A percentile compares a stretch with the other conserved stretches of the same genome.
phyloP scores from a whole-genome alignment of 2,888 invertebrate genomes.

The Brachyptera putata region DNA sequence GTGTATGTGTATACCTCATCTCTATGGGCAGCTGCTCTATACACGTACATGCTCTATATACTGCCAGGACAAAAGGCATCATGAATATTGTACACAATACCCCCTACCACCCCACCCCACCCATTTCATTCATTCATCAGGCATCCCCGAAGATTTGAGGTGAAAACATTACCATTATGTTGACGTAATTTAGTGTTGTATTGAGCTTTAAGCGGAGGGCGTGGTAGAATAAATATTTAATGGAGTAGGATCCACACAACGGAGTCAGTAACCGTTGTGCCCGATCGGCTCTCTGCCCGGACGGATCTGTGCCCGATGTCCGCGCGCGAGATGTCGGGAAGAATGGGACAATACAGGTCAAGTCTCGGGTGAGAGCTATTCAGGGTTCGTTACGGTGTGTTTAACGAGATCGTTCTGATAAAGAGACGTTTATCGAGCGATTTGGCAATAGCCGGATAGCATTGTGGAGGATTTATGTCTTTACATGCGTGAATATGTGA shows the following conservation, averaged over 20 bases:
- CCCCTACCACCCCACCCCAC: too few relatives aligned
- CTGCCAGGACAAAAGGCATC: slow-evolving; percentile 1
- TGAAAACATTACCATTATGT: slow-evolving; percentile 31
- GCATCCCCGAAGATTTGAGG: slow-evolving; percentile 27
- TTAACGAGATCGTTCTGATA: background rate
- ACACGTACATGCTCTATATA: too few relatives aligned
- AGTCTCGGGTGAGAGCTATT: too few relatives aligned
- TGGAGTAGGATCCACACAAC: slow-evolving; percentile 18
- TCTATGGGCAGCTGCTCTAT: background rate
- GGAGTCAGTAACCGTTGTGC: background rate
- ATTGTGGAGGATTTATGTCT: too few relatives aligned
- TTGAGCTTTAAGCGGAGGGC: slow-evolving; percentile 19
- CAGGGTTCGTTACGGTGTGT: slow-evolving; percentile 5
- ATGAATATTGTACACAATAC: background rate
- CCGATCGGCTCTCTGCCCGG: background rate
- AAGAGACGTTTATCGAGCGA: slow-evolving; percentile 2
- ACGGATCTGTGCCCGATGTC: background rate
- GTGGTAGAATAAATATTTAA: slow-evolving; percentile 29
- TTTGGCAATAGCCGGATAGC: too few relatives aligned
- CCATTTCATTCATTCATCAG: slow-evolving; percentile 17
- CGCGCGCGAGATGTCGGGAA: background rate
- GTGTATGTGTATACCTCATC: background rate
- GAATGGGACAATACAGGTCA: background rate
- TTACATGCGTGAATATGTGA: too few relatives aligned
- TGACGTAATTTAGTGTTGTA: slow-evolving; percentile 29